phyloP scores from a whole-genome alignment of 2,888 invertebrate genomes.

The Ryuthela nishihirai region DNA sequence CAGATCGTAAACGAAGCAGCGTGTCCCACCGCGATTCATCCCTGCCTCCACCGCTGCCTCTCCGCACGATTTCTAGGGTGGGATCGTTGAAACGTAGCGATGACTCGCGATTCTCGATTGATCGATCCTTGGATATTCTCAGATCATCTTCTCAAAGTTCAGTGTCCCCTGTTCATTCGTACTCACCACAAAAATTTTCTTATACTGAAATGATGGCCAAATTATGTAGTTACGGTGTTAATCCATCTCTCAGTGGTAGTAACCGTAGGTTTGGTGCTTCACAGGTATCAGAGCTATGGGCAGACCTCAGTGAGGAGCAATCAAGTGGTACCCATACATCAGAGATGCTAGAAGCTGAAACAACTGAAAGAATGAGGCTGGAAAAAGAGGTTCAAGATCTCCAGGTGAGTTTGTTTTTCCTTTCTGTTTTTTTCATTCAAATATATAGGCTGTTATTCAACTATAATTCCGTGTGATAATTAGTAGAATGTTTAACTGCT shows the following conservation, averaged over 20 bases:
- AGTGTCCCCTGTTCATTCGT: neutral
- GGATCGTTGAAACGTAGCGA: conserved; percentile 28
- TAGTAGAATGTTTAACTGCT: too few relatives aligned
- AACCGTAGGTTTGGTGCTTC: conserved; percentile 39
- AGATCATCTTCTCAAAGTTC: conserved; percentile 29
- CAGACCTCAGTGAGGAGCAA: conserved; percentile 88
- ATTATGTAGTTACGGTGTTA: conserved; percentile 29
- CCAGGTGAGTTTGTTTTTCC: conserved; percentile 54
- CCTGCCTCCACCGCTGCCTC: conserved; percentile 16
- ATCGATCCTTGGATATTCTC: conserved; percentile 8
- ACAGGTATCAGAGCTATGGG: conserved; percentile 86
- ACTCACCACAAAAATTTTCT: conserved; percentile 23
- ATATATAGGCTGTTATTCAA: too few relatives aligned
- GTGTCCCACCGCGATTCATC: conserved; percentile 9
- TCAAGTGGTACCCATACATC: conserved; percentile 82
- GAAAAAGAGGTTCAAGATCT: conserved; percentile 84
- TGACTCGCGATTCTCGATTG: neutral
- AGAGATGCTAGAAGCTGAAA: conserved; percentile 86
- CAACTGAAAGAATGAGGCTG: conserved; percentile 75
- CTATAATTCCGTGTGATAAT: too few relatives aligned
- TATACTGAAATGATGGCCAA: conserved; percentile 35
- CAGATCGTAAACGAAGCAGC: conserved; percentile 11
- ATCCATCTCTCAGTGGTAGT: conserved; percentile 9
- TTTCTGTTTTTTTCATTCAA: too few relatives aligned
- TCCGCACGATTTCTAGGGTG: conserved; percentile 4